These are phyloP conservation scores for Chaetodon trifascialis DNA, from an alignment of 2,113 vertebrate species.

Conservation along the genomic window DNA sequence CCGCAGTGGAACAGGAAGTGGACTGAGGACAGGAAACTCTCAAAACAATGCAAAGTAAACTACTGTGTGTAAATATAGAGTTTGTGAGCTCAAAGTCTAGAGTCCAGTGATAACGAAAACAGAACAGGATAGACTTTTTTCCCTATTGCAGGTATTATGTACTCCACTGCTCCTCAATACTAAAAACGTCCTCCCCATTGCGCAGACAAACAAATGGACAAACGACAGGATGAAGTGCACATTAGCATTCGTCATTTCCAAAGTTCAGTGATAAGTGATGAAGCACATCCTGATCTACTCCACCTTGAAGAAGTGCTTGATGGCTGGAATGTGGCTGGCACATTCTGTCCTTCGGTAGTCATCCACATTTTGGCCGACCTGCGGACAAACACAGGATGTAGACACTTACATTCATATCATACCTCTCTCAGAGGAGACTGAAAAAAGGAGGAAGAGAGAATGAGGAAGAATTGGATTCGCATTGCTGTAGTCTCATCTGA, in stretches of 20 bases:
- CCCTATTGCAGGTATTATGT: not conserved
- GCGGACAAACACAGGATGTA: constrained; percentile 75
- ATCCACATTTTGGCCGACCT: constrained; percentile 87
- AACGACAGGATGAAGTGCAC: not conserved
- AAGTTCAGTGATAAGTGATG: not conserved
- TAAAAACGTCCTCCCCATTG: not conserved
- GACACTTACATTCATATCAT: constrained; percentile 61
- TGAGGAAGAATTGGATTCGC: constrained; percentile 35
- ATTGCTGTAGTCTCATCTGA: not conserved
- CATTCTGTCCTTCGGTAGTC: constrained; percentile 82
- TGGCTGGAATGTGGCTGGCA: constrained; percentile 83
- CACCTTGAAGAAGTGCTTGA: constrained; percentile 90
- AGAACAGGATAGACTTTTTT: not conserved
- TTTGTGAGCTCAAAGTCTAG: constrained; percentile 38
- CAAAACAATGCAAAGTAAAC: constrained; percentile 78
- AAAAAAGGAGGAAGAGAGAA: constrained; percentile 24
- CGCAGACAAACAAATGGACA: not conserved
- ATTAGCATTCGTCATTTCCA: not conserved
- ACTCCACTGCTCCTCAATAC: constrained; percentile 4
- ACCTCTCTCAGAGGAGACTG: constrained; percentile 28
- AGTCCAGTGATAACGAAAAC: constrained; percentile 4
- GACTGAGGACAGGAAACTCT: constrained; percentile 73
- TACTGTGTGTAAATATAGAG: constrained; percentile 72
- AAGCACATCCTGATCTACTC: constrained; percentile 3
- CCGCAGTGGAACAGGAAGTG: constrained; percentile 69